Evolutionary conservation across 2,888 invertebrate species (phyloP).

Genomic region (Cotesia congregata): DNA sequence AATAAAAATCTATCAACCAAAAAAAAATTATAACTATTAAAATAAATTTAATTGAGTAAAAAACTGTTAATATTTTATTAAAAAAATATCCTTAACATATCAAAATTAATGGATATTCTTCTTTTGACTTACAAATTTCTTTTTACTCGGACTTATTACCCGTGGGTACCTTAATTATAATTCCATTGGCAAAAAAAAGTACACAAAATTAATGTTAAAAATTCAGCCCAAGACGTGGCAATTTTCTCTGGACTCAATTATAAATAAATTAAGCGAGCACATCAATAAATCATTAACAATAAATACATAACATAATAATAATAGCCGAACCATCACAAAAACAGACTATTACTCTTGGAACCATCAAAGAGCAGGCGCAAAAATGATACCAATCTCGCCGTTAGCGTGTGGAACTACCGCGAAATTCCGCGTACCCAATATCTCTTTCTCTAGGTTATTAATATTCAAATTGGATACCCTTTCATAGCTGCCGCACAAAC

Average conservation of each 20-base stretch:
- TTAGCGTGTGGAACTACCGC: not conserved
- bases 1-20: too few species aligned
- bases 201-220: too few species aligned
- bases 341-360: not conserved
- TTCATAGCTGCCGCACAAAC: not conserved
- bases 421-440: not conserved
- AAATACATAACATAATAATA: not conserved
- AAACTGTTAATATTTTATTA: too few species aligned
- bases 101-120: too few species aligned
- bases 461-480: constrained; percentile 27
- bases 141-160: too few species aligned
- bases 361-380: not conserved
- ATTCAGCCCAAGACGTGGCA: too few species aligned
- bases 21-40: too few species aligned
- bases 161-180: too few species aligned
- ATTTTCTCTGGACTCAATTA: not conserved
- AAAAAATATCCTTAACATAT: too few species aligned
- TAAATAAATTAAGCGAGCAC: not conserved
- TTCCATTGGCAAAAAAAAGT: too few species aligned
- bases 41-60: too few species aligned
- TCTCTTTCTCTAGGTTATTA: constrained; percentile 13
- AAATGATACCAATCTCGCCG: constrained; percentile 9
- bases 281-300: not conserved
- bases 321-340: not conserved
- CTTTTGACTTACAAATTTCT: too few species aligned